Evolutionary conservation across 2,888 invertebrate genomes (phyloP).

Genomic region (Parapristionchus giblindavisi): DNA sequence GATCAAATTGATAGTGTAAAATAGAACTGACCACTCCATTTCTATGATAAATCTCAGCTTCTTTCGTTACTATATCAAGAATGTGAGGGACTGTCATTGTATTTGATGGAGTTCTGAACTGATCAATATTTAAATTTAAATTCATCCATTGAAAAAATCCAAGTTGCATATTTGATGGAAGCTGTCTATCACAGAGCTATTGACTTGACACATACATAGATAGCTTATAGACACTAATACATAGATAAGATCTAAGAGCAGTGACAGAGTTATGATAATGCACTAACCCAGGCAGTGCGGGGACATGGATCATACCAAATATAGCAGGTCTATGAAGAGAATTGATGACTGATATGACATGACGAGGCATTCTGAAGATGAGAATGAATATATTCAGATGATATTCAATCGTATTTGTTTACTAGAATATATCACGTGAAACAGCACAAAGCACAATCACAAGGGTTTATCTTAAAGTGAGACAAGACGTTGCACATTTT

Average conservation of each 20-base stretch:
- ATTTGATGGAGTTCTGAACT: conserved; percentile 54
- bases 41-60: conserved; percentile 54
- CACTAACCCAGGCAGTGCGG: conserved; percentile 54
- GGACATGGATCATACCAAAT: conserved; percentile 67
- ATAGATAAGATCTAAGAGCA: background rate
- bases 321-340: conserved; percentile 49
- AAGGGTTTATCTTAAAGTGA: too few species aligned
- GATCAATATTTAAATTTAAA: background rate
- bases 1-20: background rate
- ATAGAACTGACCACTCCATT: conserved; percentile 47
- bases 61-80: conserved; percentile 53
- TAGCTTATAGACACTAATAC: background rate
- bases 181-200: too few species aligned
- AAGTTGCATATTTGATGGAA: too few species aligned
- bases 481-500: too few species aligned
- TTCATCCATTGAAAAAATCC: too few species aligned
- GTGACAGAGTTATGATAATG: too few species aligned
- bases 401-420: too few species aligned
- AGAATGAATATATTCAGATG: too few species aligned
- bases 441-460: too few species aligned
- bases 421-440: too few species aligned
- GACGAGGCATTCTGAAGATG: conserved; percentile 13
- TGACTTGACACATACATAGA: too few species aligned
- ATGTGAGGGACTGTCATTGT: conserved; percentile 49
- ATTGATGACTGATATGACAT: conserved; percentile 19